Evolutionary conservation across 2,797 vertebrate genomes (phyloP).

Genomic region (Chromis chromis): DNA sequence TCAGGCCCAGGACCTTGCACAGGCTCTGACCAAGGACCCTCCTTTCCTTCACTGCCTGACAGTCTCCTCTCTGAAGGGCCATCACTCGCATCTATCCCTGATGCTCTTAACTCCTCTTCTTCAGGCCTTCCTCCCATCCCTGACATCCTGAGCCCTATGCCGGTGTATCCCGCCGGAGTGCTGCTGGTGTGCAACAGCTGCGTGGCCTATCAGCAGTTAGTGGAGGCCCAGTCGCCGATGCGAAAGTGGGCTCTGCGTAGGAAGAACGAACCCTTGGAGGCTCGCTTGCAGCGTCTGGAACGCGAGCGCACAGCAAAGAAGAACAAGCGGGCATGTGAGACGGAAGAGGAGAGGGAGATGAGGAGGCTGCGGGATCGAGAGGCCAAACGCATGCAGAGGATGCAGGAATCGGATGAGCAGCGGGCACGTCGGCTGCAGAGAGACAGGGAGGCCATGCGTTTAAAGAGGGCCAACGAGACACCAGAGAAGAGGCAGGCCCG

Average conservation of each 20-base stretch:
- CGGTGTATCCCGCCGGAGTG: slow-evolving; percentile 93
- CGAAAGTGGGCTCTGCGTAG: slow-evolving; percentile 93
- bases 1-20: slow-evolving; percentile 56
- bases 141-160: slow-evolving; percentile 84
- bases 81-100: slow-evolving; percentile 80
- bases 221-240: slow-evolving; percentile 89
- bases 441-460: slow-evolving; percentile 96
- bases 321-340: slow-evolving; percentile 94
- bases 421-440: slow-evolving; percentile 92
- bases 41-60: slow-evolving; percentile 80
- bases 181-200: slow-evolving; percentile 98
- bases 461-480: slow-evolving; percentile 95
- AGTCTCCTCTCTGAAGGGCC: slow-evolving; percentile 82
- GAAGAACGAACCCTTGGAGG: slow-evolving; percentile 93
- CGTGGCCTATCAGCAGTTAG: slow-evolving; percentile 91
- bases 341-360: slow-evolving; percentile 91
- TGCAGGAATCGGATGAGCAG: slow-evolving; percentile 97
- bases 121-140: slow-evolving; percentile 82
- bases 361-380: slow-evolving; percentile 94
- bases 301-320: slow-evolving; percentile 97
- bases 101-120: slow-evolving; percentile 81
- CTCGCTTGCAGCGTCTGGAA: slow-evolving; percentile 92
- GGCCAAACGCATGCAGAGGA: slow-evolving; percentile 95
- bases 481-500: slow-evolving; percentile 96
- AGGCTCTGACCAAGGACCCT: slow-evolving; percentile 72